Base-by-base conservation (phyloP, 92 coral and sea anemone genomes). In the Epizoanthus ramosus region DNA sequence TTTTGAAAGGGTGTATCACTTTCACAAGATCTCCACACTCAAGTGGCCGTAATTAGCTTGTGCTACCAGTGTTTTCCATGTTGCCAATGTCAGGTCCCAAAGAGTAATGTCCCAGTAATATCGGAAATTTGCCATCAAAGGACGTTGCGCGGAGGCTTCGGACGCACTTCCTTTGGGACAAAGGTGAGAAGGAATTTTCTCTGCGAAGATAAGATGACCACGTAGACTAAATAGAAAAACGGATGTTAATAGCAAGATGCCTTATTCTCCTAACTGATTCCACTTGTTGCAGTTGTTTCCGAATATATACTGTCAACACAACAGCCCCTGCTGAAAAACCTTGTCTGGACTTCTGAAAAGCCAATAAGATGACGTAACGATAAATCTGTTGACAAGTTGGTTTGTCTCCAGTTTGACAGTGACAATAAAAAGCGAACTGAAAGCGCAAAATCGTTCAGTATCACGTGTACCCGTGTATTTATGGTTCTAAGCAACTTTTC, bases 21-120 rank as follows among this genome's bases (percentile, higher is more conserved):
- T 61, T 37, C 57, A 77, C 3, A 19, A 19, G 8, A 71, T 71
- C 75, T 71, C 35, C 58, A 54, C 88, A 89, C 87, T 88, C 93
- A 90, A 92, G 91, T 86, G 91, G 88, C 71, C 70, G 73, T 84
- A 77, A 88, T 92, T 89, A 85, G 88, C 91, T 79, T 57, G 79
- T 79, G 80, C 64, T 66, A 22, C 64, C 89, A 87, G 92, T 87
- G 90, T 88, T 76, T 76, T 87, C 75, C 86, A 68, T 43, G 82
- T 85, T 87, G 88, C 52, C 84, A 70, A 75, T 79, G 63, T 87
- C 90, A 82, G 79, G 85, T 87, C 86, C 65, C 83, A 73, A 88
- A 91, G 80, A 87, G 86, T 85, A n/a, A n/a, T n/a, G n/a, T n/a
- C n/a, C n/a, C n/a, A n/a, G n/a, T n/a, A 71, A 61, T 72, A 80